These are phyloP conservation scores for Phenganax marumi DNA, from an alignment of 92 coral and sea anemone genomes.

Conservation along the genomic window DNA sequence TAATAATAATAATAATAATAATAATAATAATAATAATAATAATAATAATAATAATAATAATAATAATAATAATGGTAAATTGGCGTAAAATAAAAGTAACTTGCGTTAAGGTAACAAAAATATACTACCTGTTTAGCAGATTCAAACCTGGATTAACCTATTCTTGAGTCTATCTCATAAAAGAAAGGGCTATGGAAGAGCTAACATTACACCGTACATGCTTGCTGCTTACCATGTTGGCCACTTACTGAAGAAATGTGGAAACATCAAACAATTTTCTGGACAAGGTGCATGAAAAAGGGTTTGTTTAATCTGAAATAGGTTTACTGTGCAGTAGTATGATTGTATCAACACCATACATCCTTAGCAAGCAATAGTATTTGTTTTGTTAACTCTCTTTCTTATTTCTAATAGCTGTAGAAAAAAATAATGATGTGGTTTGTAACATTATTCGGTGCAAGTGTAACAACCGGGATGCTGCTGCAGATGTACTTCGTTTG, in stretches of 20 bases:
- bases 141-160: neutral
- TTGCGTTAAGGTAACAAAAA: neutral
- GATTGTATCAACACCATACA: neutral
- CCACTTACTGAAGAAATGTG: neutral
- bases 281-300: neutral
- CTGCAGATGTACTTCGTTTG: conserved; percentile 15
- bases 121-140: neutral
- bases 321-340: neutral
- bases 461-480: conserved; percentile 8
- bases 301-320: neutral
- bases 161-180: neutral
- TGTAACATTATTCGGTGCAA: neutral
- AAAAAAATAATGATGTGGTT: conserved; percentile 1
- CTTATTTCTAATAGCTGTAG: neutral
- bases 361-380: neutral
- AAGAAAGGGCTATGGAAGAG: conserved; percentile 19
- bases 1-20: too few relatives aligned
- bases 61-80: too few relatives aligned
- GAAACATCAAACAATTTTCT: conserved; percentile 15
- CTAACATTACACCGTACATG: conserved; percentile 9
- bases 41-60: too few relatives aligned
- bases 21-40: too few relatives aligned
- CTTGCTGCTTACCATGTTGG: conserved; percentile 8
- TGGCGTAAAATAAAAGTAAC: too few relatives aligned
- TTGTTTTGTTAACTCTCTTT: neutral